Evolutionary conservation across 2,888 invertebrate genomes (phyloP).

Genomic region (Drosophila macrospina): DNA sequence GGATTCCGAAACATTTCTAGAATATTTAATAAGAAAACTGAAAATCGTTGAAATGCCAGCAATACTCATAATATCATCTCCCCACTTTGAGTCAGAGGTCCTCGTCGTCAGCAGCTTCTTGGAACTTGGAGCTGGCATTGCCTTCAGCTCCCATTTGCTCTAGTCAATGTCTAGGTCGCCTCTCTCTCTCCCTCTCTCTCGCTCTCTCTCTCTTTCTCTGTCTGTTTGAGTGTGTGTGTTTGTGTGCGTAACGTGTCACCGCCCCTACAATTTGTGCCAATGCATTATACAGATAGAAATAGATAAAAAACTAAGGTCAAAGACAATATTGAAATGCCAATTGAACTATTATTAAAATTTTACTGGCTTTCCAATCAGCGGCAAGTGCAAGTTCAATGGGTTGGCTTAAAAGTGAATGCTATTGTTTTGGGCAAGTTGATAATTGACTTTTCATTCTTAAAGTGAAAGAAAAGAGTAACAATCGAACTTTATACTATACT

Average conservation of each 20-base stretch:
- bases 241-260: conserved; percentile 49
- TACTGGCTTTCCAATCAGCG: conserved; percentile 30
- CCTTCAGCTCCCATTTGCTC: conserved; percentile 26
- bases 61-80: conserved; percentile 76
- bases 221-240: conserved; percentile 10
- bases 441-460: conserved; percentile 27
- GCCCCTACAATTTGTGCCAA: conserved; percentile 48
- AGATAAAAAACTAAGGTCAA: conserved; percentile 77
- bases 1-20: conserved; percentile 82
- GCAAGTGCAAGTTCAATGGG: conserved; percentile 30
- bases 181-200: neutral
- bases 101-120: neutral
- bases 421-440: conserved; percentile 17
- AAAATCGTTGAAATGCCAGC: conserved; percentile 82
- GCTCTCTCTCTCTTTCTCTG: no score
- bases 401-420: conserved; percentile 1
- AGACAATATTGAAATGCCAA: conserved; percentile 82
- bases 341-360: conserved; percentile 78
- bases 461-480: neutral
- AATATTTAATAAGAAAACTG: conserved; percentile 83
- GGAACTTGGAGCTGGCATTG: conserved; percentile 19
- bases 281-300: conserved; percentile 56
- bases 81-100: conserved; percentile 21
- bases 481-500: no score
- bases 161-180: conserved; percentile 57